Evolutionary conservation across 2,888 invertebrate species (phyloP), one percentile per base, ranked within the genome.

Genomic region (Actias luna): DNA sequence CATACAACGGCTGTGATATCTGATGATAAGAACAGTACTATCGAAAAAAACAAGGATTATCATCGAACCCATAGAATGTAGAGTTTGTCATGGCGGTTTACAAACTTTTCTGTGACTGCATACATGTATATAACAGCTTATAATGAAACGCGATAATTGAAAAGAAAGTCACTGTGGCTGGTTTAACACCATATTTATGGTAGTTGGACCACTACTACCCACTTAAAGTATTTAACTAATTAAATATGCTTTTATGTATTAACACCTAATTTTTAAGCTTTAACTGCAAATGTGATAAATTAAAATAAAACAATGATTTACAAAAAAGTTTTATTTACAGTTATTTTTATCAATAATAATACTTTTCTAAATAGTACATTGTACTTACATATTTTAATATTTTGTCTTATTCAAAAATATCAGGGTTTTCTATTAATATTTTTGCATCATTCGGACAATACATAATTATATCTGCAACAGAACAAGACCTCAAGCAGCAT

Each of bases 381-480:
- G 59, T 58, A 58, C 61, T 59, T 61, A 59, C 62, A 35, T 42
- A 18, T 42, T 46, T 61, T 58, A 25, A 1, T 22, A 12, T 60
- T 60, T 69, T 75, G 60, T 76, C 68, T 79, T 69, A 80, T 57
- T 82, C 75, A 46, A 89, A 88, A 63, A 90, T 83, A 5, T 82
- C 84, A 1, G 89, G 89, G 52, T 84, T 73, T 69, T 89, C 88
- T 64, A 72, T 68, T 1, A 87, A 55, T 0, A 90, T 75, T 63
- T 80, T 83, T 0, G 88, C 81, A 59, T 87, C 83, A 14, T 82
- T 75, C 0, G 88, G 85, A 57, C 91, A 91, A 72, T 91, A 91
- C 76, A 72, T 75, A 50, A 90, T 85, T 64, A 91, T 78, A 63
- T 85, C 84, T 5, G 77, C 83, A 1, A 91, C 81, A 0, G 85